Evolutionary conservation across 2,113 vertebrate genomes (phyloP).

Genomic region (Pollachius pollachius): DNA sequence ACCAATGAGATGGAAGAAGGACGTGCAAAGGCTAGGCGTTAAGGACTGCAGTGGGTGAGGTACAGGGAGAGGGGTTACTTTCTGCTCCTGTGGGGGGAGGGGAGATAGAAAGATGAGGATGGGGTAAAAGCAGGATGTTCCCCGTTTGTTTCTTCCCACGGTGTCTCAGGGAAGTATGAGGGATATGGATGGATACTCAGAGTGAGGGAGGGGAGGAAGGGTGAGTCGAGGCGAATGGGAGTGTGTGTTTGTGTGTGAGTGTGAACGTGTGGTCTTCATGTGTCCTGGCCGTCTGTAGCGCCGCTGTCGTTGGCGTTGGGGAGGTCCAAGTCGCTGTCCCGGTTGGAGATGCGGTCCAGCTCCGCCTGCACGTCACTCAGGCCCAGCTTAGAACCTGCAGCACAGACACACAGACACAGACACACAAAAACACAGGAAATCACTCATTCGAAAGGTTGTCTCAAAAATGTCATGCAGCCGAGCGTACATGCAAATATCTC

Average conservation of each 20-base stretch:
- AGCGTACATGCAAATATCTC: conserved; percentile 7
- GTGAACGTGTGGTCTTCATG: conserved; percentile 75
- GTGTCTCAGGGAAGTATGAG: background rate
- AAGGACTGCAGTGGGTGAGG: conserved; percentile 30
- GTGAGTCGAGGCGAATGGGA: no score
- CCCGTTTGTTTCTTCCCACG: no score
- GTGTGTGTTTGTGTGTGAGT: background rate
- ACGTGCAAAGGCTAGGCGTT: conserved; percentile 24
- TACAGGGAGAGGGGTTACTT: conserved; percentile 18
- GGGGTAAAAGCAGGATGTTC: background rate
- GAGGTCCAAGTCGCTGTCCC: conserved; percentile 81
- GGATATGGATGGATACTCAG: background rate
- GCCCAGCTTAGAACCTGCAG: conserved; percentile 91
- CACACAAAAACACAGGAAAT: no score
- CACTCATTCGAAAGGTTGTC: no score
- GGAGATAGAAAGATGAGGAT: conserved; percentile 25
- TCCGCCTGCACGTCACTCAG: conserved; percentile 96
- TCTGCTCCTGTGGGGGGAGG: conserved; percentile 24
- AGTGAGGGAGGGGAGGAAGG: no score
- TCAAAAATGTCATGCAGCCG: background rate
- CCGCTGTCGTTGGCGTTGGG: conserved; percentile 82
- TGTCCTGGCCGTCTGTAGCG: conserved; percentile 90
- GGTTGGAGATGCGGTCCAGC: conserved; percentile 93
- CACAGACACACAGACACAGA: no score
- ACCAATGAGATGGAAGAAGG: background rate